Conservation (phyloP, 2,888 invertebrate genomes). For the Mongoloraphidia duomilia region DNA sequence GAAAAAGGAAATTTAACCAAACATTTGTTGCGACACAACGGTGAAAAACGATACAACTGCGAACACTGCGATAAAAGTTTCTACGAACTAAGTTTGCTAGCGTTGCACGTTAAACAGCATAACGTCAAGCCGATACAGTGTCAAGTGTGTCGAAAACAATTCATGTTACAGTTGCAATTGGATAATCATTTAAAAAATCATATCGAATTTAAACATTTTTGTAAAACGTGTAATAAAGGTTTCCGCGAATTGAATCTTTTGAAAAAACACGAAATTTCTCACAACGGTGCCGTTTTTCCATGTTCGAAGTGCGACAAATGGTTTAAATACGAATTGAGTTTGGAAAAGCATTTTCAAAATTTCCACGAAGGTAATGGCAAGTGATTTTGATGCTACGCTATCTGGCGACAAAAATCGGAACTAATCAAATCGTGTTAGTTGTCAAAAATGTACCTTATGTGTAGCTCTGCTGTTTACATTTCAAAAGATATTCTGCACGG, state of each 20-base stretch:
- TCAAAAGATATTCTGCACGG: too few species aligned
- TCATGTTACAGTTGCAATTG: background rate
- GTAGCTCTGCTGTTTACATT: too few species aligned
- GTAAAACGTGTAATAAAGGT: background rate
- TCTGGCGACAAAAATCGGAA: too few species aligned
- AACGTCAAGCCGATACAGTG: background rate
- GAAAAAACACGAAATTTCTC: too few species aligned
- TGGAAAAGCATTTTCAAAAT: too few species aligned
- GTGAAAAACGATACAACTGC: background rate
- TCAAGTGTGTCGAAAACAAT: background rate
- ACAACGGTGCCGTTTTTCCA: background rate
- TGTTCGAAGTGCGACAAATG: background rate
- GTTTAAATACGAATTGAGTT: background rate
- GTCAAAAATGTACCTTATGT: too few species aligned
- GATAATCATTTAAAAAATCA: background rate
- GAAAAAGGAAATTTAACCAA: constrained; percentile 33
- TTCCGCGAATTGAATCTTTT: too few species aligned
- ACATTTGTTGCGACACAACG: constrained; percentile 30
- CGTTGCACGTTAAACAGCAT: background rate
- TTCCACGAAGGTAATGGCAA: too few species aligned
- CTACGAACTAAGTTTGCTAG: background rate
- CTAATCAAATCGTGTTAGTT: too few species aligned
- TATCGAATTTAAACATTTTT: background rate
- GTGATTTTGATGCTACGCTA: too few species aligned
- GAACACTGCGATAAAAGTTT: background rate